Conservation (phyloP, 2,113 vertebrate genomes). For the Odontesthes bonariensis region DNA sequence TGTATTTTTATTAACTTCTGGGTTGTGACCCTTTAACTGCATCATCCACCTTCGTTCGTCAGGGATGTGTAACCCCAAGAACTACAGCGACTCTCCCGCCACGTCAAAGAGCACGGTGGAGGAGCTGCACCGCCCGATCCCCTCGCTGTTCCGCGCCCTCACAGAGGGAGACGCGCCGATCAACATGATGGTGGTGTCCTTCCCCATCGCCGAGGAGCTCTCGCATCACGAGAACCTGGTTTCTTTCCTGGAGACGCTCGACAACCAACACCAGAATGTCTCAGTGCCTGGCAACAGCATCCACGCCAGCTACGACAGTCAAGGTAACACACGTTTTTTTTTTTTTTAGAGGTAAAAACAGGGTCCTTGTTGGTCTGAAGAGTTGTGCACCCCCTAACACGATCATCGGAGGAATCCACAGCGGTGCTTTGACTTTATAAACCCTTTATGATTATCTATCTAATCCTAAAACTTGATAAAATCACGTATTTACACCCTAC, state of each 20-base stretch:
- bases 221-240: constrained; percentile 95
- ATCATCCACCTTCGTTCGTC: not conserved
- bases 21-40: too few relatives aligned
- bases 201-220: constrained; percentile 95
- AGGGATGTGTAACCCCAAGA: constrained; percentile 99
- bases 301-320: constrained; percentile 89
- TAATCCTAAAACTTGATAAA: too few relatives aligned
- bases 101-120: constrained; percentile 98
- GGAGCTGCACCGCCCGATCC: constrained; percentile 96
- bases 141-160: constrained; percentile 95
- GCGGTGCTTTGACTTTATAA: too few relatives aligned
- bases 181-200: constrained; percentile 98
- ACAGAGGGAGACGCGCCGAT: constrained; percentile 93
- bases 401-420: too few relatives aligned
- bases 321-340: constrained; percentile 80
- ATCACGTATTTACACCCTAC: too few relatives aligned
- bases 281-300: constrained; percentile 93
- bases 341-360: too few relatives aligned
- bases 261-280: constrained; percentile 91
- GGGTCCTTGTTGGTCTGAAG: not conserved
- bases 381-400: too few relatives aligned
- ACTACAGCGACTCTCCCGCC: constrained; percentile 96
- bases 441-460: too few relatives aligned
- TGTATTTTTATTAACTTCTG: too few relatives aligned
- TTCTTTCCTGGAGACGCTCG: constrained; percentile 94